These are phyloP conservation scores for Channallabes apus DNA, from an alignment of 2,797 vertebrate species.

Conservation along the genomic window DNA sequence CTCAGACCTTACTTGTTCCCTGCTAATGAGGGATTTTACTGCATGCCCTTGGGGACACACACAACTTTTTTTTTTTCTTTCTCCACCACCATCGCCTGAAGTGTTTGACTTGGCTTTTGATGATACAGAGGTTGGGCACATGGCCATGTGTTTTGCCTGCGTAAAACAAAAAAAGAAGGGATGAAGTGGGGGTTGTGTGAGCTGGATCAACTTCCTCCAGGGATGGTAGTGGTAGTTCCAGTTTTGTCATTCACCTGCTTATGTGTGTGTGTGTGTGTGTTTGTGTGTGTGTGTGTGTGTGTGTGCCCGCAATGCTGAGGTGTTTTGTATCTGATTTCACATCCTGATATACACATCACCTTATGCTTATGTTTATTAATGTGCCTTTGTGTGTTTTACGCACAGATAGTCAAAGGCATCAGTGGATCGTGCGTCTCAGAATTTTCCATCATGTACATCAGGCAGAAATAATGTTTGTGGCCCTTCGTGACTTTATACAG, in stretches of 20 bases:
- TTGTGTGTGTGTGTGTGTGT: conserved; percentile 55
- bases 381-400: not conserved
- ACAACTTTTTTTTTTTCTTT: not conserved
- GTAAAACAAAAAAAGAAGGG: conserved; percentile 7
- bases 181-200: not conserved
- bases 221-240: conserved; percentile 37
- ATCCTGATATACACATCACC: conserved; percentile 3
- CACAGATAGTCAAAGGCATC: not conserved
- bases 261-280: conserved; percentile 56
- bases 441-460: not conserved
- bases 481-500: not conserved
- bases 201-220: conserved; percentile 35
- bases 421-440: not conserved
- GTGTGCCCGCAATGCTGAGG: conserved; percentile 37
- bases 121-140: conserved; percentile 15
- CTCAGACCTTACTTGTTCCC: not conserved
- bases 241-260: conserved; percentile 54
- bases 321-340: conserved; percentile 37
- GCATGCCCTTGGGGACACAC: not conserved
- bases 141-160: not conserved
- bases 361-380: not conserved
- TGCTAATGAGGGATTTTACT: conserved; percentile 6
- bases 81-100: not conserved
- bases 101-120: conserved; percentile 15
- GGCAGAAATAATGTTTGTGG: not conserved